These are phyloP conservation scores for Catocala nupta DNA, from an alignment of 2,888 invertebrate species.

Conservation along the genomic window DNA sequence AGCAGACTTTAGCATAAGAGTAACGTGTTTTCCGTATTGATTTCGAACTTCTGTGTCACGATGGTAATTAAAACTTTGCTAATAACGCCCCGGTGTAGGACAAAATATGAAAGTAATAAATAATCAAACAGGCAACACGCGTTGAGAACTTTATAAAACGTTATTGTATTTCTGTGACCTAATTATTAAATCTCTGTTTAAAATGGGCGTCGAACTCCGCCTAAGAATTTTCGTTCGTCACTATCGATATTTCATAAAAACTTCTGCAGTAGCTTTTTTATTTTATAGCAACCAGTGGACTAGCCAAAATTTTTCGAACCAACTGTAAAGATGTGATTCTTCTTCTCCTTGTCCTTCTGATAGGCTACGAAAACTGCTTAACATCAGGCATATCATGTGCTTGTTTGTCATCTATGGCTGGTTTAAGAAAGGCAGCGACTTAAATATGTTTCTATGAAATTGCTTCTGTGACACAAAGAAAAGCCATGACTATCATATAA, in stretches of 20 bases:
- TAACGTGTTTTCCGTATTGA: slow-evolving; percentile 12
- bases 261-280: no score
- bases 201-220: slow-evolving; percentile 15
- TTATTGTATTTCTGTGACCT: slow-evolving; percentile 47
- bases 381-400: no score
- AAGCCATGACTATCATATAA: no score
- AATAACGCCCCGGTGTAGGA: slow-evolving; percentile 43
- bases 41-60: slow-evolving; percentile 46
- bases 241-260: not conserved
- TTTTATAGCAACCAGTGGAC: no score
- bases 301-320: no score
- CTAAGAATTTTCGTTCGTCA: not conserved
- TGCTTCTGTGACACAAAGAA: no score
- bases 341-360: no score
- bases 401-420: no score
- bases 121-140: slow-evolving; percentile 49
- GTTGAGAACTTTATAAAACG: slow-evolving; percentile 45
- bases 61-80: slow-evolving; percentile 58
- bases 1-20: slow-evolving; percentile 1
- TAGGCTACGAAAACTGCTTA: no score
- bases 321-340: no score
- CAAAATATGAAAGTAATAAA: slow-evolving; percentile 51
- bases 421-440: no score
- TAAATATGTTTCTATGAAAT: no score
- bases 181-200: slow-evolving; percentile 29